Evolutionary conservation across 1,140 invertebrate species (phyloP).

Genomic region (Galleria mellonella): DNA sequence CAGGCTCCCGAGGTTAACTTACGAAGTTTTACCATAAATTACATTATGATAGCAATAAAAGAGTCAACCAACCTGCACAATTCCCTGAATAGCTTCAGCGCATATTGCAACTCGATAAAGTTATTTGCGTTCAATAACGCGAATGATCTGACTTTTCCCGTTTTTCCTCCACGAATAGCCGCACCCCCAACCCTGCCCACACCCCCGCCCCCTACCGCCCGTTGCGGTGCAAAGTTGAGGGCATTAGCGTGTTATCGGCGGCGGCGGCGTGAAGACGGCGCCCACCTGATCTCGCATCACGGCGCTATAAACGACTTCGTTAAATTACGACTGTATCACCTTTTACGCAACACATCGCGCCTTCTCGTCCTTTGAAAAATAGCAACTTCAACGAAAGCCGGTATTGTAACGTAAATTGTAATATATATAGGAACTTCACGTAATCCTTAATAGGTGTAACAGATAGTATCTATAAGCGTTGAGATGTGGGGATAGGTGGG

Average conservation of each 20-base stretch:
- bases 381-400: conserved; percentile 1
- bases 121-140: conserved; percentile 69
- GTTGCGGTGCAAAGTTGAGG: conserved; percentile 74
- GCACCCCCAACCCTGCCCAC: conserved; percentile 19
- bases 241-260: conserved; percentile 75
- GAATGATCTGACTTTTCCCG: conserved; percentile 68
- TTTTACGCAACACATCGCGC: conserved; percentile 20
- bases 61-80: conserved; percentile 14
- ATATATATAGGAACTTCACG: not conserved
- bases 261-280: conserved; percentile 58
- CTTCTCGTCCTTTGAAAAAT: not conserved
- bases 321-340: conserved; percentile 11
- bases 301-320: conserved; percentile 11
- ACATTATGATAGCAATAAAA: conserved; percentile 1
- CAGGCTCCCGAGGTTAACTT: not conserved
- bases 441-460: conserved; percentile 50
- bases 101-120: conserved; percentile 60
- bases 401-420: conserved; percentile 17
- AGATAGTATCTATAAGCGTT: conserved; percentile 70
- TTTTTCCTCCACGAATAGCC: conserved; percentile 56
- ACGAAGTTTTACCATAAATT: not conserved
- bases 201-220: conserved; percentile 20
- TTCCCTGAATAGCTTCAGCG: conserved; percentile 12
- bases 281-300: conserved; percentile 54
- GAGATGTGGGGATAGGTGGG: conserved; percentile 70